A percentile compares a stretch with the other conserved stretches of the same genome.
Evolutionary conservation across 2,797 vertebrate genomes (phyloP).

Genomic region (Sebastiscus tertius): DNA sequence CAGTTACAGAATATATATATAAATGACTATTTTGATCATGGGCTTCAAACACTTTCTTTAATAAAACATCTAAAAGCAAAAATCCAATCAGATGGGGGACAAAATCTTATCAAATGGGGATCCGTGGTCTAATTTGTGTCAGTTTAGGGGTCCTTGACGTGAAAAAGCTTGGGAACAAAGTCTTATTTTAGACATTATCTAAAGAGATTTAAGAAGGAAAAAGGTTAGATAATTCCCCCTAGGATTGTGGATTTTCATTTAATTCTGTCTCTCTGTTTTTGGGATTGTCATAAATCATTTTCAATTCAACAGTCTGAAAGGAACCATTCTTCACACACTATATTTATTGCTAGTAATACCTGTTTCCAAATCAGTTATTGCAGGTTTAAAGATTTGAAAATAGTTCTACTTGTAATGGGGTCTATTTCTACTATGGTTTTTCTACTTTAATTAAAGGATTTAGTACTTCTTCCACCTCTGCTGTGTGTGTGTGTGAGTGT

Average conservation of each 20-base stretch:
- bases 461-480: not conserved
- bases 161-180: not conserved
- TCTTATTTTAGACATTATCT: not conserved
- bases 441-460: not conserved
- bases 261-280: not conserved
- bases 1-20: no score
- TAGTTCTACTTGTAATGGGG: not conserved
- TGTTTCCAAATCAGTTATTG: not conserved
- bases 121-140: no score
- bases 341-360: no score
- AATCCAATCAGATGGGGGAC: no score
- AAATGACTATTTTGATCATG: no score
- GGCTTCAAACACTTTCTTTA: no score
- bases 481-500: no score
- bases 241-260: not conserved
- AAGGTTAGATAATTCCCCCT: no score
- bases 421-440: not conserved
- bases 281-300: not conserved
- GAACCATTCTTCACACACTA: accelerated
- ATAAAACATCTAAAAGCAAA: no score
- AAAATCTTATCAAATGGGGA: no score
- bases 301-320: not conserved
- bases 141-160: no score
- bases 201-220: not conserved
- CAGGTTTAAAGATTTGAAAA: not conserved